Base-by-base conservation (phyloP, 2,888 invertebrate species). In the Trichopria drosophilae region DNA sequence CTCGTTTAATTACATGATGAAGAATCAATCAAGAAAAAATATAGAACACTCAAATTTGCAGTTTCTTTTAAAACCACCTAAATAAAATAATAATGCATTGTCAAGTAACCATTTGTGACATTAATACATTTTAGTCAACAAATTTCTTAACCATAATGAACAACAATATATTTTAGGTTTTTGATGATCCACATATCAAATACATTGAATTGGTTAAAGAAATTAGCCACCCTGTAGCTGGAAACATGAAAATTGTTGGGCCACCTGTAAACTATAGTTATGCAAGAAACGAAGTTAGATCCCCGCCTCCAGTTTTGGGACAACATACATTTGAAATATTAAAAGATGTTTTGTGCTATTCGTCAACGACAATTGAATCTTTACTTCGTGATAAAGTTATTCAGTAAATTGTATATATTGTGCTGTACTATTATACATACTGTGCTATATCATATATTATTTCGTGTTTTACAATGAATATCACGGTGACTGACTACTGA, bases 281-380 rank as follows among this genome's bases (percentile, higher is more conserved):
- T 41, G 85, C 86, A 0, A 81, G 82, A 1, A 91, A 92, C 68
- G 74, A 77, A 56, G 84, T 87, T 0, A 81, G 88, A 49, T 78
- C 78, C 3, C 82, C 93, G 0, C 95, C 97, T 0, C 97, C 97
- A 0, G 75, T 79, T 6, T 77, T 96, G 19, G 97, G 96, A 0
- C 84, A 97, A 71, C 95, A 98, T 68, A 96, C 97, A 0, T 78
- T 78, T 51, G 82, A 87, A 62, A 81, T 97, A 39, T 77, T 97
- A 28, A 73, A 76, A n/a, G 76, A 82, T 52, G 69, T 89, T 55
- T 76, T 92, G 32, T 81, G 83, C 1, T 89, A 86, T 66, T 77
- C 80, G 36, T 76, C 81, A 7, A 73, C 78, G 13, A 78, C 82
- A 66, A 83, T 92, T 62, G 60, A 81, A n/a, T 45, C 64, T 51